A percentile compares a stretch with the other conserved stretches of the same genome.
These are phyloP conservation scores for Piezodorus guildinii DNA, from an alignment of 1,140 invertebrate genomes.

Conservation along the genomic window DNA sequence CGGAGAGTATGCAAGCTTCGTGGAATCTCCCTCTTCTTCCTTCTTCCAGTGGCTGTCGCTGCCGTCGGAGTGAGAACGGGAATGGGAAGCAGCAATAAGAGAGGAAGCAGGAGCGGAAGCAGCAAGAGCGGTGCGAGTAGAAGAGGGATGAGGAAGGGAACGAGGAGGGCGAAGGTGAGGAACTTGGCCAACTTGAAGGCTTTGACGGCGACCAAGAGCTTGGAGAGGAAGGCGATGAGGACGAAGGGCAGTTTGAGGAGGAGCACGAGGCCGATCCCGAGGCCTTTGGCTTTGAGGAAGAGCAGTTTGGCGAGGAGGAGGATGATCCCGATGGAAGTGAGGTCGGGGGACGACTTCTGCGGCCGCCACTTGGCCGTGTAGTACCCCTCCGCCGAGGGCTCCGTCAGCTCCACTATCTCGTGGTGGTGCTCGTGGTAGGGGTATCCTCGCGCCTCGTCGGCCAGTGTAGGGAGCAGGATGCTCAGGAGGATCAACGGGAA, in stretches of 20 bases:
- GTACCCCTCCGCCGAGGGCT: neutral
- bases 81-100: constrained; percentile 17
- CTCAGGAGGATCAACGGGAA: neutral
- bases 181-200: constrained; percentile 17
- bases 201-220: constrained; percentile 17
- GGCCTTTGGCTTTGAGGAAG: constrained; percentile 5
- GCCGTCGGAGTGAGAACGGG: constrained; percentile 5
- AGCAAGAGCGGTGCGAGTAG: constrained; percentile 17
- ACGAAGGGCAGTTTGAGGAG: constrained; percentile 20
- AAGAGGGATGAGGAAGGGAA: constrained; percentile 14
- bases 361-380: neutral
- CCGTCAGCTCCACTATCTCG: neutral
- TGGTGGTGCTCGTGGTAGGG: constrained; percentile 3
- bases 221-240: constrained; percentile 9
- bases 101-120: constrained; percentile 17
- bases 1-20: neutral
- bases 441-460: neutral
- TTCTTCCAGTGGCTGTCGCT: neutral
- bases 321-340: constrained; percentile 18
- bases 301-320: constrained; percentile 9
- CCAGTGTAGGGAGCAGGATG: neutral
- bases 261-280: constrained; percentile 9
- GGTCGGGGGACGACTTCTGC: neutral
- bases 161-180: constrained; percentile 1
- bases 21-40: neutral